phyloP scores from a whole-genome alignment of 2,797 vertebrate species.

The Eulemur albifrons region DNA sequence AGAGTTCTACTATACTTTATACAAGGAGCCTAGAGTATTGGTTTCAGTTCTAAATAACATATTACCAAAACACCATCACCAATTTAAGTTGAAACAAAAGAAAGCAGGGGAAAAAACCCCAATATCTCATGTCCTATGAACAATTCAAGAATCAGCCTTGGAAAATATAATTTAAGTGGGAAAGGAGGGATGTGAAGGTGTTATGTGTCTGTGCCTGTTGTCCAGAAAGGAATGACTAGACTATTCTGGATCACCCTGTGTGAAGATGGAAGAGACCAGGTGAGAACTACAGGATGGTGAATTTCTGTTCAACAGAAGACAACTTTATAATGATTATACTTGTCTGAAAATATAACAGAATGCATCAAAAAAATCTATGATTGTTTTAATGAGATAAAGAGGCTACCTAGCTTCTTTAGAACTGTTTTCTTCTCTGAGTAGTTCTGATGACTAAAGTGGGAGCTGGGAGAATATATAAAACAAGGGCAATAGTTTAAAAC shows the following conservation, averaged over 20 bases:
- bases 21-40: not conserved
- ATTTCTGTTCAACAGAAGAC: constrained; percentile 26
- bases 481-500: constrained; percentile 63
- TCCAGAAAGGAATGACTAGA: not conserved
- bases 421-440: constrained; percentile 23
- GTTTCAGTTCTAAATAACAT: not conserved
- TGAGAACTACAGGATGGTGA: not conserved
- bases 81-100: not conserved
- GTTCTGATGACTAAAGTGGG: constrained; percentile 33
- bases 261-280: not conserved
- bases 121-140: not conserved
- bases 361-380: constrained; percentile 43
- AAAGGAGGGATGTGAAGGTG: not conserved
- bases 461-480: constrained; percentile 46
- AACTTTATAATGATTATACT: not conserved
- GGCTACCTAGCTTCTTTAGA: not conserved
- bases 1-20: not conserved
- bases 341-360: not conserved
- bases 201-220: not conserved
- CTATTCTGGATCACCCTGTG: not conserved
- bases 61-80: not conserved
- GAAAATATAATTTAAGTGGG: not conserved
- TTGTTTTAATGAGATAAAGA: constrained; percentile 5
- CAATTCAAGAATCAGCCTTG: not conserved
- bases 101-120: not conserved